Percentiles rank a stretch among this genome's conserved stretches.
Evolutionary conservation across 1,140 invertebrate species (phyloP).

Genomic region (Elymnias hypermnestra): DNA sequence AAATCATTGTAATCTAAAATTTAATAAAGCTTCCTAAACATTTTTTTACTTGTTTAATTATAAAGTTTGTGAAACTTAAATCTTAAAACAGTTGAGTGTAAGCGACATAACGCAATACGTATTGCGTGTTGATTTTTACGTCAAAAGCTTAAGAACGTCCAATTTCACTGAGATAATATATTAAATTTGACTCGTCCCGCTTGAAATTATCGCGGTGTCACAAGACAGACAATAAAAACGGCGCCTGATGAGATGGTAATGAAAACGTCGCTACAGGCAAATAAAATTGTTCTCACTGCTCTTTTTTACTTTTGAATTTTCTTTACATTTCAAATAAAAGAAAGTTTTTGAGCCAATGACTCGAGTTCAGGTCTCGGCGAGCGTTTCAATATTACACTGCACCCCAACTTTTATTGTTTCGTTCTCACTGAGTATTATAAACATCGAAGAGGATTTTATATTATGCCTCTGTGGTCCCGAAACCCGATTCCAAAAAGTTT

Average conservation of each 20-base stretch:
- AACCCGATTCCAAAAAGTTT: constrained; percentile 57
- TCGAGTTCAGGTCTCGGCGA: constrained; percentile 32
- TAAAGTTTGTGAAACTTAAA: no score
- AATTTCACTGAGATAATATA: constrained; percentile 42
- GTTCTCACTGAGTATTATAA: constrained; percentile 44
- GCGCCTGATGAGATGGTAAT: constrained; percentile 41
- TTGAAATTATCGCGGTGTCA: constrained; percentile 37
- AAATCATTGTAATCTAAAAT: no score
- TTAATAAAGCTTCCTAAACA: no score
- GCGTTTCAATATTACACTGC: constrained; percentile 59
- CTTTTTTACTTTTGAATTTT: constrained; percentile 30
- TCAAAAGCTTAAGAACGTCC: constrained; percentile 32
- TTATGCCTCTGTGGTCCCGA: constrained; percentile 46
- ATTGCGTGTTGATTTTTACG: constrained; percentile 9
- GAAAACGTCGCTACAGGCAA: constrained; percentile 44
- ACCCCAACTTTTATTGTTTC: constrained; percentile 48
- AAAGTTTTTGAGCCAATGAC: constrained; percentile 37
- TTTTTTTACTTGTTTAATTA: no score
- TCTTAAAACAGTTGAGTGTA: not conserved
- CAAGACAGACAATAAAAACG: constrained; percentile 47
- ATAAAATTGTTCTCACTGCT: constrained; percentile 38
- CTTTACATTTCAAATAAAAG: constrained; percentile 58
- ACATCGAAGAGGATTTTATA: constrained; percentile 51
- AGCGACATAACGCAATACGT: not conserved
- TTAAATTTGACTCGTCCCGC: constrained; percentile 47